These are phyloP conservation scores for Mesorhabditis belari DNA, from an alignment of 2,888 invertebrate species.

Conservation along the genomic window DNA sequence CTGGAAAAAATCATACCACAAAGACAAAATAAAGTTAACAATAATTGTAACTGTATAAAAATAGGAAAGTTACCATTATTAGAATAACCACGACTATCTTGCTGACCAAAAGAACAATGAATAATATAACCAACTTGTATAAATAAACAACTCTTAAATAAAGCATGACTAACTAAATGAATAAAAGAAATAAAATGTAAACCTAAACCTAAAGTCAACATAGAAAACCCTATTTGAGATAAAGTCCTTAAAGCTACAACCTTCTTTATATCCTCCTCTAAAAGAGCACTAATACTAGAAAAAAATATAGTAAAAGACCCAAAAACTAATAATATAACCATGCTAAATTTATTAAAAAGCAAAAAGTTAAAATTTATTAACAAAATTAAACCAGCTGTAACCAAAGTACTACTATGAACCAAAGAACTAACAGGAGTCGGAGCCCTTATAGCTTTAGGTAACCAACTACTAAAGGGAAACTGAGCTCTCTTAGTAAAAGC, in stretches of 20 bases:
- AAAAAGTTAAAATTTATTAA: slow-evolving; percentile 52
- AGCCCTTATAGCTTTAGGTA: slow-evolving; percentile 71
- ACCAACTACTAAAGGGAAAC: slow-evolving; percentile 72
- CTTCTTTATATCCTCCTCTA: slow-evolving; percentile 35
- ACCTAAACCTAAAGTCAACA: slow-evolving; percentile 27
- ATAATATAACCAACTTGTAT: slow-evolving; percentile 39
- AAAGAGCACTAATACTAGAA: slow-evolving; percentile 28
- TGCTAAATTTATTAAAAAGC: slow-evolving; percentile 66
- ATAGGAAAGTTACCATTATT: slow-evolving; percentile 28
- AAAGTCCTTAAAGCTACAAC: slow-evolving; percentile 35
- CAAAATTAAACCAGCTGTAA: slow-evolving; percentile 65
- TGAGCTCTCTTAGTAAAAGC: slow-evolving; percentile 73
- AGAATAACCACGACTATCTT: slow-evolving; percentile 38
- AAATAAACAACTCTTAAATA: slow-evolving; percentile 39
- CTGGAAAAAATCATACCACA: slow-evolving; percentile 38
- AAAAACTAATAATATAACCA: slow-evolving; percentile 59
- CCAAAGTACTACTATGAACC: slow-evolving; percentile 73
- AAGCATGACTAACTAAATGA: slow-evolving; percentile 37
- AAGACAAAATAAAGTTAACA: slow-evolving; percentile 36
- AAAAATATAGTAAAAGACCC: slow-evolving; percentile 44
- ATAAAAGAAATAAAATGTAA: slow-evolving; percentile 51
- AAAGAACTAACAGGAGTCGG: slow-evolving; percentile 72
- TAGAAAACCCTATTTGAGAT: slow-evolving; percentile 37
- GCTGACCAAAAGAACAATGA: slow-evolving; percentile 39
- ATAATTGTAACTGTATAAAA: slow-evolving; percentile 31